phyloP scores from a whole-genome alignment of 37 sponge, comb jelly and placozoan genomes.

The Haliclona indistincta region DNA sequence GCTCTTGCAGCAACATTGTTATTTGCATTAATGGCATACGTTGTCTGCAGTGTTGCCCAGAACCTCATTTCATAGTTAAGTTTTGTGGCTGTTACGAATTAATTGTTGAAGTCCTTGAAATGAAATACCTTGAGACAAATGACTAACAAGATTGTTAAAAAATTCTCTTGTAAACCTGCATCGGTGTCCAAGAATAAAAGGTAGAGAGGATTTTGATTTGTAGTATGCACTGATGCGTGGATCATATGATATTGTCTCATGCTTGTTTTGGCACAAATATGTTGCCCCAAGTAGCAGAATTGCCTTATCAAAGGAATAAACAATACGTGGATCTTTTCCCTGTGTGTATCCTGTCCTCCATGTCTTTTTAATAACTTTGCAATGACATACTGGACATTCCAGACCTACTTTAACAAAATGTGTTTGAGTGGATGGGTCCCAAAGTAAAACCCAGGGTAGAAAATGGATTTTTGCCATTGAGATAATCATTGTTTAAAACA shows the following conservation, averaged over 20 bases:
- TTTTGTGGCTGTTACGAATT: no score
- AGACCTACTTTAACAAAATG: not conserved
- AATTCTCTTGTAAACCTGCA: conserved; percentile 28
- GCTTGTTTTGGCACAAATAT: conserved; percentile 20
- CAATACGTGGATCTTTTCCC: not conserved
- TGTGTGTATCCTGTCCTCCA: conserved; percentile 29
- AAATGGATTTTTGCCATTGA: no score
- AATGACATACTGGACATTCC: conserved; percentile 7
- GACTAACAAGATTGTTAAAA: no score
- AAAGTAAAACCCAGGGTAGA: conserved; percentile 12
- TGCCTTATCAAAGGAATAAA: conserved; percentile 8
- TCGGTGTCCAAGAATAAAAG: not conserved
- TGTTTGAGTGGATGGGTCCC: conserved; percentile 12
- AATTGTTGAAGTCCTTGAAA: no score
- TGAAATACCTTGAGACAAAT: no score
- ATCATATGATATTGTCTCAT: conserved; percentile 22
- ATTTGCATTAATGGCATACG: no score
- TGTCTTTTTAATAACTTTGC: not conserved
- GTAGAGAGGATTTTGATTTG: not conserved
- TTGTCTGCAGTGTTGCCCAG: no score
- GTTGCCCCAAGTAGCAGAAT: conserved; percentile 20
- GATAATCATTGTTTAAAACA: no score
- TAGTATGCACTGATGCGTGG: not conserved
- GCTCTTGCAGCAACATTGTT: no score
- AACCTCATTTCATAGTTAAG: no score